phyloP scores from a whole-genome alignment of 2,113 vertebrate genomes.

The Rhipidura dahli region DNA sequence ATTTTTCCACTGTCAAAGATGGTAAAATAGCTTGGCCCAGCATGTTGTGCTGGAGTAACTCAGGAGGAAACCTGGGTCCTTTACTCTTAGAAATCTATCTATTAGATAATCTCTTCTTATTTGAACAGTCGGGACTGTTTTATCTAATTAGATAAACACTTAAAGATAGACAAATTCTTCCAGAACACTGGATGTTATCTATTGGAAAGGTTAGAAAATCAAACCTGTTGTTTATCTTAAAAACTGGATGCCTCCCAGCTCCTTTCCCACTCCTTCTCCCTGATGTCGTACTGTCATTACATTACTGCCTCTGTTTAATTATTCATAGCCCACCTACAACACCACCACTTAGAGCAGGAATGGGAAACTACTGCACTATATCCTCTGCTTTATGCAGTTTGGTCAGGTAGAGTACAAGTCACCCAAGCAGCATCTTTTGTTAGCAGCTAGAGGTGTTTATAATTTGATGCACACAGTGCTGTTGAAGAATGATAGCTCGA shows the following conservation, averaged over 20 bases:
- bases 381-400: not conserved
- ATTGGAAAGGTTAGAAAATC: not conserved
- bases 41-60: not conserved
- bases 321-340: not conserved
- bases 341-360: not conserved
- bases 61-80: not conserved
- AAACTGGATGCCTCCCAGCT: not conserved
- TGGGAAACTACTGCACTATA: not conserved
- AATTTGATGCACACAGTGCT: not conserved
- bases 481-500: not conserved
- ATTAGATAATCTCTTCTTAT: not conserved
- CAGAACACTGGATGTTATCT: not conserved
- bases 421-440: not conserved
- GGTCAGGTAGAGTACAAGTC: not conserved
- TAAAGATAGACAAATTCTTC: not conserved
- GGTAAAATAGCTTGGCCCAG: not conserved
- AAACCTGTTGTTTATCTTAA: not conserved
- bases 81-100: not conserved
- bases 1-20: not conserved
- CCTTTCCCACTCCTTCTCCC: not conserved
- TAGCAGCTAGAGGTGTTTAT: not conserved
- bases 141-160: not conserved
- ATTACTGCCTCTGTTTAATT: conserved; percentile 4
- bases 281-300: not conserved
- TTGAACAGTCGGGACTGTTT: not conserved